Evolutionary conservation across 2,797 vertebrate genomes (phyloP).

Genomic region (Enoplosus armatus): DNA sequence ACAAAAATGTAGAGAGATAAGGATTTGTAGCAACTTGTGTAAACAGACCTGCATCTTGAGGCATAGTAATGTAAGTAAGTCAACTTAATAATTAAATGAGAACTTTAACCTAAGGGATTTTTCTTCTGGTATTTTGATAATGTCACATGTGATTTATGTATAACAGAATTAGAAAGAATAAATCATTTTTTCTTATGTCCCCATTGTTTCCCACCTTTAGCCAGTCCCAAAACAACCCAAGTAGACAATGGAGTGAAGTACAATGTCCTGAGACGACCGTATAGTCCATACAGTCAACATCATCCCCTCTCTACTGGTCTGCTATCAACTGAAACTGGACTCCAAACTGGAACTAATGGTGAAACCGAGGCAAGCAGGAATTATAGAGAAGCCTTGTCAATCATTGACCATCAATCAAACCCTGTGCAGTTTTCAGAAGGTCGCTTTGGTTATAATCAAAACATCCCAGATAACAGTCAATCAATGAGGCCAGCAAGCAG

Average conservation of each 20-base stretch:
- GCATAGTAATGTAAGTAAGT: neutral
- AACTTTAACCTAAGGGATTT: neutral
- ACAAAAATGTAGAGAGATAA: neutral
- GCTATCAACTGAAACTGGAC: slow-evolving; percentile 25
- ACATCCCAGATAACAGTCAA: neutral
- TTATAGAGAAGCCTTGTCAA: neutral
- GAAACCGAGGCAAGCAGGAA: neutral
- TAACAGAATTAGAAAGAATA: neutral
- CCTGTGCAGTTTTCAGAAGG: neutral
- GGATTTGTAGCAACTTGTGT: neutral
- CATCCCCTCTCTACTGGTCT: neutral
- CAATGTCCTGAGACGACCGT: slow-evolving; percentile 5
- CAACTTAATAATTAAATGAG: neutral
- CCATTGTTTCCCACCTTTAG: slow-evolving; percentile 37
- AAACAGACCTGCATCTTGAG: neutral
- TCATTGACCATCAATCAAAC: slow-evolving; percentile 37
- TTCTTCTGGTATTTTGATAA: neutral
- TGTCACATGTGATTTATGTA: neutral
- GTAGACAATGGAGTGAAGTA: slow-evolving; percentile 18
- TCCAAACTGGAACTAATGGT: neutral
- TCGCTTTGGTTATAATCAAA: slow-evolving; percentile 10
- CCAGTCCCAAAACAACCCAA: slow-evolving; percentile 11
- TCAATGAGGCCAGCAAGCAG: slow-evolving; percentile 3
- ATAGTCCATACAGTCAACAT: neutral
- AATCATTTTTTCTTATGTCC: neutral